Percentiles rank a stretch among this genome's conserved stretches.
Conservation (phyloP, 2,888 invertebrate genomes). For the Spialia ferax region DNA sequence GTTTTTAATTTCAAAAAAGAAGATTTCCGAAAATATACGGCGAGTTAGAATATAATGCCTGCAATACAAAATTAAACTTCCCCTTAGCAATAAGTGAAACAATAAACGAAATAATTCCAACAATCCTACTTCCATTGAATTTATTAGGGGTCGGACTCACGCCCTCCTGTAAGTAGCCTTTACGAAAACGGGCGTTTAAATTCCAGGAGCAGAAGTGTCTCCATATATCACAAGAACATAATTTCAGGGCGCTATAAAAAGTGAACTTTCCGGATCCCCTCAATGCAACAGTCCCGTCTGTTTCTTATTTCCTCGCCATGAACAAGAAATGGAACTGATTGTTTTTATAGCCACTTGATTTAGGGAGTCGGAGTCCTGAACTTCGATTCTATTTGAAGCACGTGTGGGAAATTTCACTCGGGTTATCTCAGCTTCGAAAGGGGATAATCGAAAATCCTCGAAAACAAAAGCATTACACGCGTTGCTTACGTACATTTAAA, state of each 20-base stretch:
- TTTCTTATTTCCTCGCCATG: slow-evolving; percentile 75
- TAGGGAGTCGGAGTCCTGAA: slow-evolving; percentile 60
- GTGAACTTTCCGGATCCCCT: slow-evolving; percentile 65
- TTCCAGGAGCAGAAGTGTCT: slow-evolving; percentile 77
- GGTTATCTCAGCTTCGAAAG: background rate
- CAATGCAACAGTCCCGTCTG: slow-evolving; percentile 64
- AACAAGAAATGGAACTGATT: slow-evolving; percentile 71
- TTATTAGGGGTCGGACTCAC: slow-evolving; percentile 79
- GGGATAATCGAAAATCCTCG: background rate
- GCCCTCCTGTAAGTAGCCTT: slow-evolving; percentile 76
- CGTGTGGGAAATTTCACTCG: slow-evolving; percentile 59
- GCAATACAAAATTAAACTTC: background rate
- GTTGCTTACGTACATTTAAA: background rate
- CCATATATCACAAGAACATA: slow-evolving; percentile 78
- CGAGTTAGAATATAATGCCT: background rate
- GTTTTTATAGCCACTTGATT: slow-evolving; percentile 73
- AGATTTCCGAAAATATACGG: background rate
- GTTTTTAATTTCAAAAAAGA: too few species aligned
- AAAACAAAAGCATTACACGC: background rate
- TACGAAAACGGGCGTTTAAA: slow-evolving; percentile 80
- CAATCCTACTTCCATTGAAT: slow-evolving; percentile 74
- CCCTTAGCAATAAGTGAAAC: slow-evolving; percentile 25
- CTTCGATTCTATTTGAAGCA: slow-evolving; percentile 72
- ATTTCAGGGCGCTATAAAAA: slow-evolving; percentile 80
- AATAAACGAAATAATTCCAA: slow-evolving; percentile 55